phyloP scores from a whole-genome alignment of 2,797 vertebrate species.

The Argentina silus region DNA sequence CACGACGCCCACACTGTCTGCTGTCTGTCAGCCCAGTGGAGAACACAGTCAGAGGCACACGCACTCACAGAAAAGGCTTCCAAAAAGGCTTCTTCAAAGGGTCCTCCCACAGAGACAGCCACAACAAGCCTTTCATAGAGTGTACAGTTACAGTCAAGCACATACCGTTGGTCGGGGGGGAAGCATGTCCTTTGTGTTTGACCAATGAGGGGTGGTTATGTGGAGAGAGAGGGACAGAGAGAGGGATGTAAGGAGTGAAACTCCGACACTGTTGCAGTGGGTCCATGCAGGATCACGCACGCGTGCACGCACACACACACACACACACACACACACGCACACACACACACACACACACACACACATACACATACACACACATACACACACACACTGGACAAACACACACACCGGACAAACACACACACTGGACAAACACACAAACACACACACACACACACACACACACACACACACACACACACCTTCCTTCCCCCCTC shows the following conservation, averaged over 20 bases:
- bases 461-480: neutral
- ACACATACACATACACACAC: neutral
- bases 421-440: too few relatives aligned
- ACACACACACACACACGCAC: too few relatives aligned
- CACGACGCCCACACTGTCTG: conserved; percentile 56
- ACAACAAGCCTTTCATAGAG: neutral
- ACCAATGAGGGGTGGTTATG: conserved; percentile 28
- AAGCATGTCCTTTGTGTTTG: conserved; percentile 22
- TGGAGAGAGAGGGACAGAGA: conserved; percentile 13
- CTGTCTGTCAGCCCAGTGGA: conserved; percentile 52
- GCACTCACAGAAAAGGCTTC: neutral
- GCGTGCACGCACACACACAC: too few relatives aligned
- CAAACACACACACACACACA: too few relatives aligned
- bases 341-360: neutral
- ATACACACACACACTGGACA: too few relatives aligned
- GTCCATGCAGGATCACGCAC: too few relatives aligned
- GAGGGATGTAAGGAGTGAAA: conserved; percentile 16
- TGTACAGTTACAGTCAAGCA: neutral
- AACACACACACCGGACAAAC: neutral
- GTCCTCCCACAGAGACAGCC: neutral
- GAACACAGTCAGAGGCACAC: conserved; percentile 10
- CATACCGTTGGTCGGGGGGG: neutral
- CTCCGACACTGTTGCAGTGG: neutral
- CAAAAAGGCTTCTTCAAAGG: too few relatives aligned
- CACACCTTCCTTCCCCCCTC: conserved; percentile 42